Evolutionary conservation across 2,797 vertebrate genomes (phyloP), one percentile per base, ranked within the genome.

Genomic region (Lutjanus campechanus): DNA sequence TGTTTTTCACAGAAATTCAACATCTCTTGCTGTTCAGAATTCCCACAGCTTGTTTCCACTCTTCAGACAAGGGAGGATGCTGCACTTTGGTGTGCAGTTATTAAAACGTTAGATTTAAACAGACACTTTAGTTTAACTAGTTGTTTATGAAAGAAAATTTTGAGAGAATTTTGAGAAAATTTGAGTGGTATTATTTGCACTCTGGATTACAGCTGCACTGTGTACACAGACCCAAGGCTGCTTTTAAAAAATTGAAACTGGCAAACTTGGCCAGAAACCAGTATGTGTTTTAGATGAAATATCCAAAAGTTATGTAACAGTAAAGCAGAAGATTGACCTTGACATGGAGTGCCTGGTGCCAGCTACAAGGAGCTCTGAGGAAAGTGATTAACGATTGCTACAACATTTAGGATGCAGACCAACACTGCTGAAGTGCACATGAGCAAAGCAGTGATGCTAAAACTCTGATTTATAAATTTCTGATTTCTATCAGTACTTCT

Each of bases 251-350:
- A 50, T 43, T 47, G 20, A 81, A 55, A 47, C 20, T 16, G 43
- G 11, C 11, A 47, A 54, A 55, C 44, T 25, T 58, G 50, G 59
- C 68, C 11, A 0, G 13, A 76, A 64, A 56, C 8, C 36, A 64
- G 47, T 7, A 69, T 43, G 41, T 36, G 40, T 66, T 81, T 61
- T 69, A 22, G 46, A 77, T 62, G 17, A 67, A 56, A 69, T 15
- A 5, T 60, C 15, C 11, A n/a, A 51, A 67, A 7, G 15, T 77
- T 77, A 62, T 22, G 41, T 54, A 69, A 72, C 40, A 53, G 16
- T 61, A 51, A 55, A 67, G 16, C n/a, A 68, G 22, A 43, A 74
- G 56, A 40, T 53, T 64, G 71, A 73, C 71, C 83, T 83, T 66
- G 50, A 53, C 20, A 58, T n/a, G 9, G 46, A 67, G 54, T 20